phyloP scores from a whole-genome alignment of 2,888 invertebrate species.

The Chrysotoxum bicinctum region DNA sequence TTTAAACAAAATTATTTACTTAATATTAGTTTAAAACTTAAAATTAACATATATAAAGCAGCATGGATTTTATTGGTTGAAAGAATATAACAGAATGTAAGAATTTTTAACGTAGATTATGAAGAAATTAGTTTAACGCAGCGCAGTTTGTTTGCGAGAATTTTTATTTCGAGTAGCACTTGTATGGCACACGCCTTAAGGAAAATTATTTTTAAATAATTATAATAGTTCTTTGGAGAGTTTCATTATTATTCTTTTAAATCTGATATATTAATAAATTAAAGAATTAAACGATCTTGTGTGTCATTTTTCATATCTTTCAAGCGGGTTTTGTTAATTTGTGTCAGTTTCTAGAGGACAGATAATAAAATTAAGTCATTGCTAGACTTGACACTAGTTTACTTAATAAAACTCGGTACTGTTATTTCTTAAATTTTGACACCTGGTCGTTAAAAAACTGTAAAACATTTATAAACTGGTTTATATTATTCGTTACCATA shows the following conservation, averaged over 20 bases:
- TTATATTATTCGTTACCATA: too few relatives aligned
- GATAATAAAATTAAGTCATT: too few relatives aligned
- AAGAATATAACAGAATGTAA: conserved; percentile 25
- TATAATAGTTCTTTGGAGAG: conserved; percentile 63
- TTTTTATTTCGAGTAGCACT: conserved; percentile 43
- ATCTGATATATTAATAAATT: neutral
- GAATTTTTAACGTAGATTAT: neutral
- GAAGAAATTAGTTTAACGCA: conserved; percentile 25
- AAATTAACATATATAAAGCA: conserved; percentile 51
- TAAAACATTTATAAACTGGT: too few relatives aligned
- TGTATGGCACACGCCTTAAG: conserved; percentile 62
- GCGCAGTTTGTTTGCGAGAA: conserved; percentile 43
- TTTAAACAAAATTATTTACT: conserved; percentile 25
- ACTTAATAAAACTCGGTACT: too few relatives aligned
- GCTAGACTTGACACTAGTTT: too few relatives aligned
- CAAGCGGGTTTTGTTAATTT: too few relatives aligned
- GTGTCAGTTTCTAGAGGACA: too few relatives aligned
- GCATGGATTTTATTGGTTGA: conserved; percentile 57
- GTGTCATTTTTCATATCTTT: neutral
- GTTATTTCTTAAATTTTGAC: too few relatives aligned
- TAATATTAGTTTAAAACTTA: conserved; percentile 2
- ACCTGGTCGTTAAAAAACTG: too few relatives aligned
- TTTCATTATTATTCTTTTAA: conserved; percentile 17
- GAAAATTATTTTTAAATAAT: conserved; percentile 20
- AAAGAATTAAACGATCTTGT: neutral